Percentiles rank a stretch among this genome's conserved stretches.
Conservation (phyloP, 1,140 invertebrate genomes). For the Dendroctonus valens region DNA sequence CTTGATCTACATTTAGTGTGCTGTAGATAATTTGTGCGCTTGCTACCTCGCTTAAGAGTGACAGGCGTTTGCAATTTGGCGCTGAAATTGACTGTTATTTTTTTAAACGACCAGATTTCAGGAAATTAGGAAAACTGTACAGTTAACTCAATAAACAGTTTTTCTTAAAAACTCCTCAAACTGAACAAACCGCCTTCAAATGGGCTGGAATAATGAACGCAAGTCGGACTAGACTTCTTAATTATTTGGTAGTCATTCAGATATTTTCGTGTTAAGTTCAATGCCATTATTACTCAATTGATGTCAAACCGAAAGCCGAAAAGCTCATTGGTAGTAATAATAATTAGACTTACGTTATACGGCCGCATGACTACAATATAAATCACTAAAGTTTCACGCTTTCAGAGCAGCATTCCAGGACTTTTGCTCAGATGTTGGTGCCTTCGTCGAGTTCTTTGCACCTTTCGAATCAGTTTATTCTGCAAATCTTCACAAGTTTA, state of each 20-base stretch:
- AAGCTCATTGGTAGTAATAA: too few species aligned
- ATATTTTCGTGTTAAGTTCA: background rate
- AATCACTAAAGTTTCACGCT: too few species aligned
- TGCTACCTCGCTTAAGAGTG: conserved; percentile 1
- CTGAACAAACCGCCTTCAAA: background rate
- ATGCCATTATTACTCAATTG: too few species aligned
- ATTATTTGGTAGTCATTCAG: background rate
- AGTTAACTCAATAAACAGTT: background rate
- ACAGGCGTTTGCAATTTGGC: background rate
- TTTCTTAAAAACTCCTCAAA: background rate
- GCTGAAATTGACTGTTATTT: background rate
- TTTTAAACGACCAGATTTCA: background rate
- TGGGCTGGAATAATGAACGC: background rate
- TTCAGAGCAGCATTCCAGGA: too few species aligned
- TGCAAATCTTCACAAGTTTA: too few species aligned
- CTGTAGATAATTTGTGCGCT: background rate
- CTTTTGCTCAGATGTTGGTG: too few species aligned
- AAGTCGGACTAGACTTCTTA: background rate
- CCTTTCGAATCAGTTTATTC: too few species aligned
- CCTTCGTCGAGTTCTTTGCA: too few species aligned
- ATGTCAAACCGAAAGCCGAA: too few species aligned
- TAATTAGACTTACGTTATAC: too few species aligned
- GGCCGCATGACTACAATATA: too few species aligned
- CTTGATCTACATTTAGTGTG: conserved; percentile 10
- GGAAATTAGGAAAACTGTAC: background rate